phyloP scores from a whole-genome alignment of 2,113 vertebrate genomes.

The Cyprinodon tularosa region DNA sequence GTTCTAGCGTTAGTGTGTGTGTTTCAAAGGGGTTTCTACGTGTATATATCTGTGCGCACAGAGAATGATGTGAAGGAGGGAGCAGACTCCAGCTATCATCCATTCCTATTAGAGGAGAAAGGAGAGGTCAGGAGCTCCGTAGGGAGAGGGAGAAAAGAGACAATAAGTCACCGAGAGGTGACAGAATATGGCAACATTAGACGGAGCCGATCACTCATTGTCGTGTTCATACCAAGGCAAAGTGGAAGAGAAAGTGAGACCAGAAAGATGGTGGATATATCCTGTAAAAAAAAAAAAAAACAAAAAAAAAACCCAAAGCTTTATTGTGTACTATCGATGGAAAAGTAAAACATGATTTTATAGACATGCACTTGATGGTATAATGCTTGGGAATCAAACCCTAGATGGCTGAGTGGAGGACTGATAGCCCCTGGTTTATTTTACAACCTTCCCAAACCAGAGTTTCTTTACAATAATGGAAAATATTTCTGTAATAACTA shows the following conservation, averaged over 20 bases:
- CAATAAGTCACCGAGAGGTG: conserved; percentile 43
- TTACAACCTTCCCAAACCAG: background rate
- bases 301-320: conserved; percentile 18
- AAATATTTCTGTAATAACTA: no score
- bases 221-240: conserved; percentile 12
- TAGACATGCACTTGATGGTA: no score
- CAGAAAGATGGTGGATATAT: conserved; percentile 5
- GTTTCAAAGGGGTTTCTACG: background rate
- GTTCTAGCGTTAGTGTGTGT: conserved; percentile 20
- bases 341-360: conserved; percentile 39
- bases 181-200: conserved; percentile 11
- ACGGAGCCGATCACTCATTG: conserved; percentile 25
- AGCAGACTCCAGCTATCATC: conserved; percentile 56
- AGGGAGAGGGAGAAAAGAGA: conserved; percentile 11
- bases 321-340: conserved; percentile 25
- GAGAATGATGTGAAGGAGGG: conserved; percentile 29
- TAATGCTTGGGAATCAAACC: no score
- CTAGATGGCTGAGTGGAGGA: conserved; percentile 20
- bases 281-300: background rate
- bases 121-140: conserved; percentile 2
- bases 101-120: conserved; percentile 54
- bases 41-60: background rate
- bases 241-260: conserved; percentile 6
- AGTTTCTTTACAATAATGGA: no score
- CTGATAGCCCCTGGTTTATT: conserved; percentile 15